Percentiles rank a stretch among this genome's conserved stretches.
Conservation (phyloP, 2,113 vertebrate genomes). For the Oreotragus oreotragus region DNA sequence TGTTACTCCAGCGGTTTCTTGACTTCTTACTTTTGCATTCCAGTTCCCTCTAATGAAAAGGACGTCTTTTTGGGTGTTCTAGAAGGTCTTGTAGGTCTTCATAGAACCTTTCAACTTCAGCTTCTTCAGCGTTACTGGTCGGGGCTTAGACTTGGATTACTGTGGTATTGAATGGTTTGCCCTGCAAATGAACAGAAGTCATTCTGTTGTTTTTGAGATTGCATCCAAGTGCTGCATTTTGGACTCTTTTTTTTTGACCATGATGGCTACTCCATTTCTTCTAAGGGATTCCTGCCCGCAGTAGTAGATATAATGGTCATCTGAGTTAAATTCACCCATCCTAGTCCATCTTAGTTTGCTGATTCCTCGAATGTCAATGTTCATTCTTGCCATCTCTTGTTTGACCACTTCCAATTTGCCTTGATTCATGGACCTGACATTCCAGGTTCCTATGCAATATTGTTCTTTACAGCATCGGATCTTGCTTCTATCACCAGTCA, state of each 20-base stretch:
- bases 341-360: rapidly evolving
- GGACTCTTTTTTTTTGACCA: not conserved
- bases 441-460: not conserved
- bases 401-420: not conserved
- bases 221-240: not conserved
- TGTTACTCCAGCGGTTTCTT: not conserved
- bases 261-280: not conserved
- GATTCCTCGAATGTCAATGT: not conserved
- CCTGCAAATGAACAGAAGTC: not conserved
- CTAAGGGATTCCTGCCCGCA: not conserved
- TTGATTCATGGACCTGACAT: not conserved
- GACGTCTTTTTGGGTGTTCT: not conserved
- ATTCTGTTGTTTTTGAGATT: not conserved
- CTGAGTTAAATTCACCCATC: not conserved
- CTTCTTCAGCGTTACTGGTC: not conserved
- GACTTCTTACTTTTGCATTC: not conserved
- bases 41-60: not conserved
- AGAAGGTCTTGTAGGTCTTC: not conserved
- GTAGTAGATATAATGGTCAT: not conserved
- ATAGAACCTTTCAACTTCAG: not conserved
- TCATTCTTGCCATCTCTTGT: not conserved
- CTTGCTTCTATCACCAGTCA: not conserved
- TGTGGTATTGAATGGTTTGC: not conserved
- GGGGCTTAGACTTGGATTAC: not conserved
- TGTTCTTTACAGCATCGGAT: not conserved